Conservation (phyloP, 2,888 invertebrate species). For the Seira musarum region DNA sequence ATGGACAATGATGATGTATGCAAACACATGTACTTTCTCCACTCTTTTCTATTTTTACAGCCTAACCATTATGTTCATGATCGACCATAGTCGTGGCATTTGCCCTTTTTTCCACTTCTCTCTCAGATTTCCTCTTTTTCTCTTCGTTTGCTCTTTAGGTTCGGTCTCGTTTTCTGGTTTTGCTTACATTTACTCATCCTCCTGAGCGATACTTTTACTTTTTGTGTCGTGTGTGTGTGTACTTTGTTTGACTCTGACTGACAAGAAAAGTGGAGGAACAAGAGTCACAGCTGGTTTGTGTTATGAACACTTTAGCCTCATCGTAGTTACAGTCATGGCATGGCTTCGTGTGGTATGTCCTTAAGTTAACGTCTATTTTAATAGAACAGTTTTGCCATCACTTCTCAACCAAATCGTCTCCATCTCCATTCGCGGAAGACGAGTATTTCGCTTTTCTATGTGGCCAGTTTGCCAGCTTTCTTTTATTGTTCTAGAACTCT, state of each 20-base stretch:
- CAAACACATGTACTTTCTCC: constrained; percentile 37
- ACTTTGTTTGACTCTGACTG: constrained; percentile 7
- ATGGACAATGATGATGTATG: constrained; percentile 26
- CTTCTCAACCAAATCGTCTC: background rate
- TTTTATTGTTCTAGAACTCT: no score
- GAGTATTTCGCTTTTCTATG: no score
- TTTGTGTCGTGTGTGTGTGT: background rate
- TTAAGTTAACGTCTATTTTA: constrained; percentile 27
- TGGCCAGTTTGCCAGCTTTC: constrained; percentile 34
- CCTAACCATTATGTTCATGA: background rate
- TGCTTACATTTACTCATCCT: constrained; percentile 45
- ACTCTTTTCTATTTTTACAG: background rate
- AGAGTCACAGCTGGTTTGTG: constrained; percentile 50
- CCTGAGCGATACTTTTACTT: constrained; percentile 1
- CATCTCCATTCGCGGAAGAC: no score
- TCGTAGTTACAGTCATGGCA: no score
- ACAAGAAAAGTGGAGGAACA: constrained; percentile 17
- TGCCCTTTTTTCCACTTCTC: constrained; percentile 43
- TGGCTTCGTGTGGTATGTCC: background rate
- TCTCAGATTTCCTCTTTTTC: constrained; percentile 14
- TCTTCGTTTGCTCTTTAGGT: constrained; percentile 28
- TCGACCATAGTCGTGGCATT: constrained; percentile 27
- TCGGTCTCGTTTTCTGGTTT: constrained; percentile 31
- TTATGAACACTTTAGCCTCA: background rate
- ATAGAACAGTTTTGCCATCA: constrained; percentile 3